A percentile compares a stretch with the other conserved stretches of the same genome.
Evolutionary conservation across 2,797 vertebrate genomes (phyloP).

Genomic region (Cossypha polioptera): DNA sequence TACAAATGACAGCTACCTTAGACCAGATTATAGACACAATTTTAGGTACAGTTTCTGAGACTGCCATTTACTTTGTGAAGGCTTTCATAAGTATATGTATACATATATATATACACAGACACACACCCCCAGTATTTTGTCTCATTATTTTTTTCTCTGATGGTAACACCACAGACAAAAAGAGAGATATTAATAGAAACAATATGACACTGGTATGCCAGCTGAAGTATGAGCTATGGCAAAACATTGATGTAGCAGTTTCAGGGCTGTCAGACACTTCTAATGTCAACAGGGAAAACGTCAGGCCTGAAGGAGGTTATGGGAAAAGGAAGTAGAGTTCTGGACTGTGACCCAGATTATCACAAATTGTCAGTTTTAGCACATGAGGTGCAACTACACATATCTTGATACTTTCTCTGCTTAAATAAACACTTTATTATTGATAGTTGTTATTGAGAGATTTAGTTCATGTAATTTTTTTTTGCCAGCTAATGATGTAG

Average conservation of each 20-base stretch:
- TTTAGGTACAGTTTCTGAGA: neutral
- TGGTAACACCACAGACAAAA: neutral
- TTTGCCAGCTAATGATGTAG: neutral
- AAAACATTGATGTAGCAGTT: neutral
- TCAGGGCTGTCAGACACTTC: neutral
- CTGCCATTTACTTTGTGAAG: neutral
- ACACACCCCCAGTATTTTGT: neutral
- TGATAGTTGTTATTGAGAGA: neutral
- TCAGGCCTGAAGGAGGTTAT: neutral
- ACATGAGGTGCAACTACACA: neutral
- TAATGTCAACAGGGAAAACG: neutral
- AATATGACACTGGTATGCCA: neutral
- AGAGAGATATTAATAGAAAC: neutral
- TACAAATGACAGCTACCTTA: neutral
- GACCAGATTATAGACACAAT: neutral
- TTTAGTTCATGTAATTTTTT: neutral
- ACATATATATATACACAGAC: neutral
- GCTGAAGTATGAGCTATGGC: neutral
- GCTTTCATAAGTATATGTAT: accelerated
- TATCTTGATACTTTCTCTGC: neutral
- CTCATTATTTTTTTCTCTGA: neutral
- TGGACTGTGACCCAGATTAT: neutral
- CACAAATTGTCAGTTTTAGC: neutral
- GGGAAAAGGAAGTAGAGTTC: neutral
- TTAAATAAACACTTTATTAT: neutral